phyloP scores from a whole-genome alignment of 2,888 invertebrate species.

The Acholoe squamosa region DNA sequence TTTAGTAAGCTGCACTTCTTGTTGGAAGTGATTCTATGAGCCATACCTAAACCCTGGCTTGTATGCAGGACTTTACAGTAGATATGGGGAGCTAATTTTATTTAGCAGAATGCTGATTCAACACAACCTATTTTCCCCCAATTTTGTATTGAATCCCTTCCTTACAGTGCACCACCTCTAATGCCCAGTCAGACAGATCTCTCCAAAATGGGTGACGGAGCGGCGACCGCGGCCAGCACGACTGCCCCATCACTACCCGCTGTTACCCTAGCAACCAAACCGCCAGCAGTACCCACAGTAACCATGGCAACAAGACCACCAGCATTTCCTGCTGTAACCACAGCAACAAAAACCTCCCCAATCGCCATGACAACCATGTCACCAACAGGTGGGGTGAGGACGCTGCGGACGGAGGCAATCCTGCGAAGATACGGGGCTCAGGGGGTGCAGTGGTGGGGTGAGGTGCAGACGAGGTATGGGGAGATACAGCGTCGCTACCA shows the following conservation, averaged over 20 bases:
- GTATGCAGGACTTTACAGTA: not conserved
- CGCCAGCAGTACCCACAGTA: too few species aligned
- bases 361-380: not conserved
- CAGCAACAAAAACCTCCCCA: not conserved
- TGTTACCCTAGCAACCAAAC: not conserved
- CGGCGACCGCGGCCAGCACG: not conserved
- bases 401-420: not conserved
- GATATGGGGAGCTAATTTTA: too few species aligned
- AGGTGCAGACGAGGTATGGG: constrained; percentile 76
- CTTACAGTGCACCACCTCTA: too few species aligned
- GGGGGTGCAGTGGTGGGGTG: constrained; percentile 52
- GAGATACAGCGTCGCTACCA: constrained; percentile 85
- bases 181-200: not conserved
- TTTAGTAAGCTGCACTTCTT: too few species aligned
- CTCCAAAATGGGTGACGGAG: not conserved
- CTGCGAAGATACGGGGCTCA: constrained; percentile 24
- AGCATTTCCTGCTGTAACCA: too few species aligned
- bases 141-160: too few species aligned
- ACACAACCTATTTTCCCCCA: too few species aligned
- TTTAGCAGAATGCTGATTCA: too few species aligned
- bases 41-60: too few species aligned
- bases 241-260: not conserved
- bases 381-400: not conserved
- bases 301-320: too few species aligned
- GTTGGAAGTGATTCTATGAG: too few species aligned